Evolutionary conservation across 2,888 invertebrate species (phyloP).

Genomic region (Zygaena filipendulae): DNA sequence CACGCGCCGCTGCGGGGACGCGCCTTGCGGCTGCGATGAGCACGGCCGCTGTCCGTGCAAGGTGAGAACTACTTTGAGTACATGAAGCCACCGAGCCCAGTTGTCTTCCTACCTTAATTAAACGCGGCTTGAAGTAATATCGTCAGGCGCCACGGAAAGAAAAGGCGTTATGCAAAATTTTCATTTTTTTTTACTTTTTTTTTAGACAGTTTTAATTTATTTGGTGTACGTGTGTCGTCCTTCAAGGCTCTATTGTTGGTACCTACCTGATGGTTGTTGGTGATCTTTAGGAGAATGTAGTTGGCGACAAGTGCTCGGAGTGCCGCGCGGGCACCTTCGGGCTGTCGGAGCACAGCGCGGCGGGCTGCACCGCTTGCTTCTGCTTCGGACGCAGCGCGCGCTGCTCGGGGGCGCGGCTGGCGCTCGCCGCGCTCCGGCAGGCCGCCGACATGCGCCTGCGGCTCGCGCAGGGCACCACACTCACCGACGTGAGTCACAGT

Average conservation of each 20-base stretch:
- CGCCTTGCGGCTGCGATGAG: slow-evolving; percentile 76
- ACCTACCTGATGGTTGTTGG: too few species aligned
- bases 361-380: slow-evolving; percentile 95
- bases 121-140: too few species aligned
- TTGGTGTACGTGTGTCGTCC: too few species aligned
- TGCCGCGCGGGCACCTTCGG: slow-evolving; percentile 92
- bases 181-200: too few species aligned
- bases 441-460: slow-evolving; percentile 64
- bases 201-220: too few species aligned
- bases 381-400: slow-evolving; percentile 89
- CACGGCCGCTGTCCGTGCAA: slow-evolving; percentile 91
- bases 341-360: slow-evolving; percentile 77
- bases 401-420: slow-evolving; percentile 84
- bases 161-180: too few species aligned
- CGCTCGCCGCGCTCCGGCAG: slow-evolving; percentile 83
- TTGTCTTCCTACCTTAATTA: too few species aligned
- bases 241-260: too few species aligned
- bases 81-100: too few species aligned
- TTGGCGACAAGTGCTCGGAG: slow-evolving; percentile 84
- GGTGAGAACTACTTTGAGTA: slow-evolving; percentile 52
- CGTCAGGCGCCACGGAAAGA: too few species aligned
- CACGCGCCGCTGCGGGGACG: slow-evolving; percentile 65
- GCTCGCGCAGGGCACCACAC: slow-evolving; percentile 26
- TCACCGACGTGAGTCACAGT: slow-evolving; percentile 25
- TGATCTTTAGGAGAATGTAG: slow-evolving; percentile 77